Evolutionary conservation across 1,140 invertebrate genomes (phyloP), one percentile per base, ranked within the genome.

Genomic region (Drosophila dunni): DNA sequence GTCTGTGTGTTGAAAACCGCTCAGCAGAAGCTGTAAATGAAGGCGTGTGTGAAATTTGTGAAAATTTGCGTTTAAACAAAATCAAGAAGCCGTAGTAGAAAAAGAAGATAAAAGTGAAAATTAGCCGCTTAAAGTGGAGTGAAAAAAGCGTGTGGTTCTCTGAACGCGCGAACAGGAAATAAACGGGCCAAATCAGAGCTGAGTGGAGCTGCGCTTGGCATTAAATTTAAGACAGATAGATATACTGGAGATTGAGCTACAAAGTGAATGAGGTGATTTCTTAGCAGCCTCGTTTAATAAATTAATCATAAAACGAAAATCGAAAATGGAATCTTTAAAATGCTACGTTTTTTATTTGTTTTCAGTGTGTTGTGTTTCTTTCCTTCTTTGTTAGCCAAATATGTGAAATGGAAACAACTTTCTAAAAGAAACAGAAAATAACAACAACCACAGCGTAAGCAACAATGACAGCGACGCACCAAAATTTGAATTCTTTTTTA

Each of bases 361-460:
- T 29, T 29, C 24, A 29, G 24, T 29, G 24, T 29, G 24, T 62
- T 79, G 34, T 60, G 38, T 68, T 48, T 56, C 50, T 48, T 48
- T 38, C 33, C 60, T 24, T 65, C 46, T 45, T 68, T 78, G 84
- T 88, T 75, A 86, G 84, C 83, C 84, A 88, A 86, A 88, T 88
- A 89, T 89, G 83, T 88, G 83, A 88, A 88, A 88, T 88, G 83
- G 84, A 88, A 89, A 88, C 63, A 88, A 88, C 83, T 86, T 86
- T 86, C 83, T 86, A 88, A 88, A 88, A 78, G 83, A 81, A 81
- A 75, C 17, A 72, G 24, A 61, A 73, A 79, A 72, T 51, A 80
- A 77, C 66, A 44, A 62, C 60, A 72, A 57, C 50, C 65, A 79
- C 70, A 75, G 24, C 24, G 6, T 29, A 29, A 29, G 24, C 24